phyloP scores from a whole-genome alignment of 2,888 invertebrate species.

The Cheilosia impressa region DNA sequence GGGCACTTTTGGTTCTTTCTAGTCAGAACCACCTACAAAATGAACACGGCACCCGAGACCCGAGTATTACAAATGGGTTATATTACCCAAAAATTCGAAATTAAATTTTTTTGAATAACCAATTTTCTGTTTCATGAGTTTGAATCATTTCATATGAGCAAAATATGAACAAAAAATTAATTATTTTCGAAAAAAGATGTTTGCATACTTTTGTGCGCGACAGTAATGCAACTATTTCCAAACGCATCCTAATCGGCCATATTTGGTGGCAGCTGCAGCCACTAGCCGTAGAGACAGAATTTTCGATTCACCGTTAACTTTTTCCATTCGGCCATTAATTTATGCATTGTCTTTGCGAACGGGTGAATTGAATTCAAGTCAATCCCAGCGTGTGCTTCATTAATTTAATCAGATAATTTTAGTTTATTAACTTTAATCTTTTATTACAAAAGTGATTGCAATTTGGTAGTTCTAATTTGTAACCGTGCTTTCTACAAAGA shows the following conservation, averaged over 20 bases:
- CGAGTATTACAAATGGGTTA: too few species aligned
- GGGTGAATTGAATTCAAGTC: background rate
- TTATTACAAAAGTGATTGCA: background rate
- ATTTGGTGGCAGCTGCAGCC: background rate
- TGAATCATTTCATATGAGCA: too few species aligned
- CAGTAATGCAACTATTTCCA: background rate
- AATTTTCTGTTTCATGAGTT: too few species aligned
- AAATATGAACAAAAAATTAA: too few species aligned
- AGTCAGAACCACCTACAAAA: too few species aligned
- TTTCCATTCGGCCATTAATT: background rate
- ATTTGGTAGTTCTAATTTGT: background rate
- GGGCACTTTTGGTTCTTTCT: too few species aligned
- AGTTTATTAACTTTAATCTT: background rate
- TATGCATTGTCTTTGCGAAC: background rate
- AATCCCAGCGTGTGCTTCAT: background rate
- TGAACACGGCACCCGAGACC: too few species aligned
- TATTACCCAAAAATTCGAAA: too few species aligned
- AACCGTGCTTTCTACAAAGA: background rate
- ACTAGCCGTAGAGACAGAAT: background rate
- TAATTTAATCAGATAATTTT: background rate
- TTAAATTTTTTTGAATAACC: too few species aligned
- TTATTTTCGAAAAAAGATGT: too few species aligned
- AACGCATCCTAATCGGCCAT: background rate
- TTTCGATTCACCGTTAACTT: background rate
- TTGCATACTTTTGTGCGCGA: too few species aligned